phyloP scores from a whole-genome alignment of 1,140 invertebrate species.

The Caenorhabditis latens region DNA sequence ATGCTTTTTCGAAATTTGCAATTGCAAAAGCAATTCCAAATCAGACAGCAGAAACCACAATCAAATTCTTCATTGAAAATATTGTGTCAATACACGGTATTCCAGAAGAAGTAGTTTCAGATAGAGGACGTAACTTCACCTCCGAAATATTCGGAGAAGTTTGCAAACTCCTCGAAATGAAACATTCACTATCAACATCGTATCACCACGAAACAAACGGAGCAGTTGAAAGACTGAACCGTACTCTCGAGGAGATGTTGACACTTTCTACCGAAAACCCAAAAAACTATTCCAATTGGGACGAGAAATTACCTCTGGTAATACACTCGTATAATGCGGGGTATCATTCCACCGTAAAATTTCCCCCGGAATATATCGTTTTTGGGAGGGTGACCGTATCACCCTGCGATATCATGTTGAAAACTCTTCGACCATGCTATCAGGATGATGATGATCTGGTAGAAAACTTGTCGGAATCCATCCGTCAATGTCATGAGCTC shows the following conservation, averaged over 20 bases:
- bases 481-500: not conserved
- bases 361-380: conserved; percentile 1
- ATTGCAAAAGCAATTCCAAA: not conserved
- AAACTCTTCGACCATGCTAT: not conserved
- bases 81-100: not conserved
- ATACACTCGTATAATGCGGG: not conserved
- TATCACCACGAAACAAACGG: conserved; percentile 1
- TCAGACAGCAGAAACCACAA: conserved; percentile 2
- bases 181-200: not conserved
- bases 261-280: not conserved
- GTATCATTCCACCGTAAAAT: not conserved
- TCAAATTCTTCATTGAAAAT: not conserved
- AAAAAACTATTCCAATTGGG: not conserved
- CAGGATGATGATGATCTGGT: not conserved
- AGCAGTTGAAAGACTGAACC: not conserved
- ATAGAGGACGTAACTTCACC: not conserved
- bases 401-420: not conserved
- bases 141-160: not conserved
- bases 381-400: not conserved
- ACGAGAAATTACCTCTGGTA: not conserved
- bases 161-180: not conserved
- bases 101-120: not conserved
- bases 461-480: not conserved
- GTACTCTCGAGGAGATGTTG: not conserved
- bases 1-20: conserved; percentile 1